Evolutionary conservation across 2,797 vertebrate genomes (phyloP), one percentile per base, ranked within the genome.

Genomic region (Tiaroga cobitis): DNA sequence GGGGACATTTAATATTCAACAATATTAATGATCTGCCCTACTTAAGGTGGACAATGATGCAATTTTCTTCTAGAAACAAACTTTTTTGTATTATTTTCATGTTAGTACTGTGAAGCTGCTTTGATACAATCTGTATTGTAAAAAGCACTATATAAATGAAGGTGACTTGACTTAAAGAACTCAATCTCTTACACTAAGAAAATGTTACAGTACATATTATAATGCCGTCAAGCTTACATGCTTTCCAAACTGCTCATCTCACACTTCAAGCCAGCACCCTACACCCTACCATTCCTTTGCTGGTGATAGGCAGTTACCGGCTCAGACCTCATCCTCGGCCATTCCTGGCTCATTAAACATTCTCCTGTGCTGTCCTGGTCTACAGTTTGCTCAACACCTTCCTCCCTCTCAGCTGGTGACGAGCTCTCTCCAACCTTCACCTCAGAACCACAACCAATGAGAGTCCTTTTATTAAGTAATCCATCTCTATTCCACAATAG

Each of bases 151-250:
- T 37, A 37, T 0, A 37, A 37, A 37, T 37, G 6, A 37, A 37
- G 37, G 37, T 37, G 37, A 37, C 37, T 37, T 37, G 37, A 37
- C 5, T 10, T 41, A 41, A 41, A 46, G 43, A 77, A 70, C 76
- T 78, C 56, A 86, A 85, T 77, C 15, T 37, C 34, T 69, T 39
- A 39, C 19, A 39, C 34, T 69, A 69, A 34, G 16, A 67, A 34
- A 8, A 34, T 67, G 29, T 67, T 34, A 67, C 63, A 16, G 49
- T 16, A 34, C 29, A 34, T 34, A 34, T 67, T 32, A 67, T 8
- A 16, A 29, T 67, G 63, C 63, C 34, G 6, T 67, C 16, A 67
- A 67, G 16, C 32, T 67, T 18, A 18, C 15, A 32, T 3, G 63
- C 15, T 65, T 29, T 65, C 63, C 29, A 65, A 65, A 65, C 16